Evolutionary conservation across 2,113 vertebrate genomes (phyloP).

Genomic region (Mugil cephalus): DNA sequence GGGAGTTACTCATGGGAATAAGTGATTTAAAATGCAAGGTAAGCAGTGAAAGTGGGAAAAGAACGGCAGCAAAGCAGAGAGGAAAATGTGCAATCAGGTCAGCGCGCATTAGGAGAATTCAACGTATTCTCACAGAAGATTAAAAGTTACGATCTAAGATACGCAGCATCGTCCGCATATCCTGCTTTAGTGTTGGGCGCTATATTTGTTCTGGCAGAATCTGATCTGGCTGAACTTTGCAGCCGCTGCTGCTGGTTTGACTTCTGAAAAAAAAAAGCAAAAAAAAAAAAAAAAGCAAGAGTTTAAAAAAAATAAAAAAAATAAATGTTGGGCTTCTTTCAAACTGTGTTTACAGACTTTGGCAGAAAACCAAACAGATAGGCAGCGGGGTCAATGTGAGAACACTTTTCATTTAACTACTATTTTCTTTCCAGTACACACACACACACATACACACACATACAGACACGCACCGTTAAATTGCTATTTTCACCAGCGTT

Average conservation of each 20-base stretch:
- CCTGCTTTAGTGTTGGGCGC: constrained; percentile 11
- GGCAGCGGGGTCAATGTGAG: constrained; percentile 54
- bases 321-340: constrained; percentile 12
- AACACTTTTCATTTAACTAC: constrained; percentile 51
- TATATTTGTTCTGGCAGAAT: constrained; percentile 37
- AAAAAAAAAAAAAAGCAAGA: background rate
- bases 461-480: constrained; percentile 47
- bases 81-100: background rate
- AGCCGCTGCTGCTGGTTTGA: constrained; percentile 44
- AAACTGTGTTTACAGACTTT: constrained; percentile 47
- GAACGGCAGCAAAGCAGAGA: too few relatives aligned
- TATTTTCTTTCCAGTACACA: constrained; percentile 49
- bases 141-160: background rate
- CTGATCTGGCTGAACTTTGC: constrained; percentile 34
- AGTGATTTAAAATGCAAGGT: background rate
- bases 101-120: background rate
- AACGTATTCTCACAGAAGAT: constrained; percentile 15
- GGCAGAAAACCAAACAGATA: constrained; percentile 65
- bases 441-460: constrained; percentile 50
- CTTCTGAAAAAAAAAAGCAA: constrained; percentile 22
- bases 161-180: background rate
- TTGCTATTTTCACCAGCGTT: constrained; percentile 36
- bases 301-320: too few relatives aligned
- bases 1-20: background rate
- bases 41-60: background rate